Base-by-base conservation (phyloP, 2,888 invertebrate genomes). In the Bibio marci region DNA sequence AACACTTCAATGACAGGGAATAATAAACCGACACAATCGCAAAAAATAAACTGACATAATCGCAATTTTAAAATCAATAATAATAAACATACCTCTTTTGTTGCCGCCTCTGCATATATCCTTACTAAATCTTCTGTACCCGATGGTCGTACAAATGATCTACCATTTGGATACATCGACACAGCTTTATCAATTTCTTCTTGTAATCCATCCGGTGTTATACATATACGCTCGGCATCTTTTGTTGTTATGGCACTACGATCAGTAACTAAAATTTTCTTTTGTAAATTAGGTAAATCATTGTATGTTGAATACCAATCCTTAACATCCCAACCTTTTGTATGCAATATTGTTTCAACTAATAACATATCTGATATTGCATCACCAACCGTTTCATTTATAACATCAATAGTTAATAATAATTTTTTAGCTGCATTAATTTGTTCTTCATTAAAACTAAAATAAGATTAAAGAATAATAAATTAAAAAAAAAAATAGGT, bases 91-190 rank as follows among this genome's bases (percentile, higher is more conserved):
- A 77, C 75, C 52, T 69, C 64, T 52, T 73, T 69, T 4, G 81
- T 80, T 18, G 78, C 73, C 3, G 91, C 90, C 63, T 99, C 98
- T 0, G 94, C 91, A 61, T 97, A 99, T 0, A 99, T 82, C 44
- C 98, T 68, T 2, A 98, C 83, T 11, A 95, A 70, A 59, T 98
- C 92, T 63, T 99, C 98, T 1, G 98, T 98, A 8, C 98, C 98
- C 0, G 97, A 97, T 0, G 98, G 81, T 35, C 95, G 70, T 0
- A 94, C 91, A 65, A 98, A 97, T 4, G 91, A 70, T 38, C 97
- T 67, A 0, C 80, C 90, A 47, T 70, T 68, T 5, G 64, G 60
- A 57, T 80, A 86, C 37, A 71, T 69, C 0, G 66, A 53, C 5
- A 83, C 82, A 1, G 82, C 55, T 38, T 66, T 62, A 54, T 92